Evolutionary conservation across 2,888 invertebrate species (phyloP), one percentile per base, ranked within the genome.

Genomic region (Prosopocoilus inquinatus): DNA sequence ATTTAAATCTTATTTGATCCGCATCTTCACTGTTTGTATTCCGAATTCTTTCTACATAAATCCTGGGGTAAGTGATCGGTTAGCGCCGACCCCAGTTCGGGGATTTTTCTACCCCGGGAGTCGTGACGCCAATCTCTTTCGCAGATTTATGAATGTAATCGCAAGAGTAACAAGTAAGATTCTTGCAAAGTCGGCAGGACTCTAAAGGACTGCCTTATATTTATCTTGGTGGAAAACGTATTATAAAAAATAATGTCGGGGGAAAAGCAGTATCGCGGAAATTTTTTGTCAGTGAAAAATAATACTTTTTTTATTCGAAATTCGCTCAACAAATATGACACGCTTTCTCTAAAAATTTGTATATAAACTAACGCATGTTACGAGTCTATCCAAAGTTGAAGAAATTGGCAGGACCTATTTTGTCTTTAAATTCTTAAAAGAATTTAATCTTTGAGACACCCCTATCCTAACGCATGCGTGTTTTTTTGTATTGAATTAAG

Each of bases 141-240:
- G 68, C 68, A 75, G 75, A 76, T 76, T 76, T 76, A 76, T 76
- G 74, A 75, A 75, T 74, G 75, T 75, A 76, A 76, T 75, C 75
- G 73, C 67, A 62, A 67, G 67, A 75, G 74, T 73, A 75, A 74
- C 74, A 73, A 75, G 74, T 74, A 68, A 70, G 67, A 66, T 60
- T 66, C 64, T 64, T 62, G 64, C 64, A 66, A 66, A 55, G 58
- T 53, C 58, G 44, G 50, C 45, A 46, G 58, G 54, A 60, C 47
- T 47, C 41, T 35, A 47, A 36, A 41, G 53, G 47, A 43, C 43
- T 44, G 41, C 47, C 47, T 57, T 54, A 54, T 60, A 58, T 60
- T 56, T 60, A 51, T 50, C 47, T 50, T 39, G 34, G 13, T 34
- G 16, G 11, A 45, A 39, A 39, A 43, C 39, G 33, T 39, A 33